These are phyloP conservation scores for Pocillopora damicornis DNA, from an alignment of 64 coral and sea anemone genomes.

Conservation along the genomic window DNA sequence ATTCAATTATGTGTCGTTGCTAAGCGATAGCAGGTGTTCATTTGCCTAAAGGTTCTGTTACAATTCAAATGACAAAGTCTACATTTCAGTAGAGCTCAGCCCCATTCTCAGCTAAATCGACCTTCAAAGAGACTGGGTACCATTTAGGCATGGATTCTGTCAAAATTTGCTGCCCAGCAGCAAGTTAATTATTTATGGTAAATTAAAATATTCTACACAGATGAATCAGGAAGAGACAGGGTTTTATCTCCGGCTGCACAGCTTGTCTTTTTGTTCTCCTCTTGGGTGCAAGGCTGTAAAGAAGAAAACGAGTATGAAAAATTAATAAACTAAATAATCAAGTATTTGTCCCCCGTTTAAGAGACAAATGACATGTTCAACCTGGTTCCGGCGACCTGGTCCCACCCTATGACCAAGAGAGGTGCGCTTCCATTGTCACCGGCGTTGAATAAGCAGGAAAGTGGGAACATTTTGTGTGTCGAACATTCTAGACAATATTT, in stretches of 20 bases:
- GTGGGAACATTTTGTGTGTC: too few relatives aligned
- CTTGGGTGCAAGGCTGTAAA: background rate
- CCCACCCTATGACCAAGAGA: too few relatives aligned
- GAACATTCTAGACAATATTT: too few relatives aligned
- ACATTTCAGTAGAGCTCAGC: background rate
- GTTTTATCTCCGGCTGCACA: background rate
- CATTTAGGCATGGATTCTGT: background rate
- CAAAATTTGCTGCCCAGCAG: constrained; percentile 20
- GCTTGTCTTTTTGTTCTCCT: background rate
- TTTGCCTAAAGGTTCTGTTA: too few relatives aligned
- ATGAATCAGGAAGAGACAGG: background rate
- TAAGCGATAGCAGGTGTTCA: too few relatives aligned
- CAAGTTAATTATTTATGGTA: constrained; percentile 15
- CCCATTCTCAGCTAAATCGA: background rate
- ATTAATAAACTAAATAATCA: background rate
- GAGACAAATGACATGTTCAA: too few relatives aligned
- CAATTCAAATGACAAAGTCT: background rate
- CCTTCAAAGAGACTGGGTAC: background rate
- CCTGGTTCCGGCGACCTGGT: too few relatives aligned
- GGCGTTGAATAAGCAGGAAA: too few relatives aligned
- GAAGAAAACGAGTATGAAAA: background rate
- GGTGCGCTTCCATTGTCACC: too few relatives aligned
- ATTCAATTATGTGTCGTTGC: too few relatives aligned
- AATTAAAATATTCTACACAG: background rate
- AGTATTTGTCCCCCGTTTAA: too few relatives aligned